Percentiles rank a stretch among this genome's conserved stretches.
These are phyloP conservation scores for Petrocephalus microphthalmus DNA, from an alignment of 2,113 vertebrate genomes.

Conservation along the genomic window DNA sequence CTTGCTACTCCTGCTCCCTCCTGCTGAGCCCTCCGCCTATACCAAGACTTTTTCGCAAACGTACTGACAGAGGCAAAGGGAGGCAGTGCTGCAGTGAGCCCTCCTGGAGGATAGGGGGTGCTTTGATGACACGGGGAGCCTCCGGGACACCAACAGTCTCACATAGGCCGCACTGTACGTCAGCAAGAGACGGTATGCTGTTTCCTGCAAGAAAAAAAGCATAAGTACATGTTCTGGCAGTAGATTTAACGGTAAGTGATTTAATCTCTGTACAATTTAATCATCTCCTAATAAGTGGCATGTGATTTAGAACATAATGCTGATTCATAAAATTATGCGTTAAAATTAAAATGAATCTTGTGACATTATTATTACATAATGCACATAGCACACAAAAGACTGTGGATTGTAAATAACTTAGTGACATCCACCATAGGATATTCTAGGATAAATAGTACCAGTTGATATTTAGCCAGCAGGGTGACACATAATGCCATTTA, in stretches of 20 bases:
- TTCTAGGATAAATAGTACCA: neutral
- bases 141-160: constrained; percentile 55
- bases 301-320: neutral
- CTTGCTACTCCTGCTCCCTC: neutral
- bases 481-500: neutral
- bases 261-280: neutral
- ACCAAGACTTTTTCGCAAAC: constrained; percentile 48
- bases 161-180: constrained; percentile 64
- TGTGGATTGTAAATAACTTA: neutral
- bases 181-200: constrained; percentile 61
- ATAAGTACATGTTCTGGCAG: neutral
- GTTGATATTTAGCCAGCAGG: neutral
- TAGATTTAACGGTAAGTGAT: neutral
- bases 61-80: constrained; percentile 65
- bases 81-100: constrained; percentile 47
- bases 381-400: neutral
- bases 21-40: constrained; percentile 24
- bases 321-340: neutral
- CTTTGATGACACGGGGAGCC: constrained; percentile 39
- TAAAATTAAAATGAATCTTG: neutral
- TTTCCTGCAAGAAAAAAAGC: constrained; percentile 40
- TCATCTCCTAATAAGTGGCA: neutral
- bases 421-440: neutral
- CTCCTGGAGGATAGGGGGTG: constrained; percentile 21
- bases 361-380: neutral